Conservation (phyloP, 2,888 invertebrate genomes). For the Abrostola tripartita region DNA sequence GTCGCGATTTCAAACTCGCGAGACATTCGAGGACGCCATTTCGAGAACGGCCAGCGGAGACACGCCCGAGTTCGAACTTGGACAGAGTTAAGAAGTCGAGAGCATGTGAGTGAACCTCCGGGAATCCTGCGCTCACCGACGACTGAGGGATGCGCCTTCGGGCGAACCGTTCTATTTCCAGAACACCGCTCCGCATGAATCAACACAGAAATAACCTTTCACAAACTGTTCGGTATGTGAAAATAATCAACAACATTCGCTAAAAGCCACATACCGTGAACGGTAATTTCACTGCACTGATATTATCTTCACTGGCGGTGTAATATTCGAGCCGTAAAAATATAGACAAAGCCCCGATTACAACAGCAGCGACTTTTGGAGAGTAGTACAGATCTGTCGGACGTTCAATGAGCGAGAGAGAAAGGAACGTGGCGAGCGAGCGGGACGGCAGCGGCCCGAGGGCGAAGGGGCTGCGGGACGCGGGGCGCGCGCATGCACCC, state of each 20-base stretch:
- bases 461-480: slow-evolving; percentile 57
- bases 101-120: slow-evolving; percentile 65
- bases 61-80: slow-evolving; percentile 77
- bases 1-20: slow-evolving; percentile 83
- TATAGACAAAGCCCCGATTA: slow-evolving; percentile 82
- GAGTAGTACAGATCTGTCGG: slow-evolving; percentile 76
- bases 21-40: slow-evolving; percentile 85
- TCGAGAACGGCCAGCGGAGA: slow-evolving; percentile 75
- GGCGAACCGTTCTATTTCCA: slow-evolving; percentile 85
- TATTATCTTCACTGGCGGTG: slow-evolving; percentile 74
- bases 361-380: slow-evolving; percentile 69
- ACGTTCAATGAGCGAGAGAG: slow-evolving; percentile 85
- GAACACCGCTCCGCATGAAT: slow-evolving; percentile 87
- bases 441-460: slow-evolving; percentile 63
- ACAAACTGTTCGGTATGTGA: slow-evolving; percentile 81
- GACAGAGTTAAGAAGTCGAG: slow-evolving; percentile 53
- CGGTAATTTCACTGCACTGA: slow-evolving; percentile 84
- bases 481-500: slow-evolving; percentile 52
- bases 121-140: slow-evolving; percentile 74
- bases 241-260: slow-evolving; percentile 77
- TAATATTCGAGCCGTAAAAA: slow-evolving; percentile 75
- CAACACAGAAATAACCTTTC: slow-evolving; percentile 88
- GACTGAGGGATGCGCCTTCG: slow-evolving; percentile 83
- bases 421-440: slow-evolving; percentile 64
- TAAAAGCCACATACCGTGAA: slow-evolving; percentile 84